Evolutionary conservation across 2,113 vertebrate species (phyloP).

Genomic region (Pachycephala philippinensis): DNA sequence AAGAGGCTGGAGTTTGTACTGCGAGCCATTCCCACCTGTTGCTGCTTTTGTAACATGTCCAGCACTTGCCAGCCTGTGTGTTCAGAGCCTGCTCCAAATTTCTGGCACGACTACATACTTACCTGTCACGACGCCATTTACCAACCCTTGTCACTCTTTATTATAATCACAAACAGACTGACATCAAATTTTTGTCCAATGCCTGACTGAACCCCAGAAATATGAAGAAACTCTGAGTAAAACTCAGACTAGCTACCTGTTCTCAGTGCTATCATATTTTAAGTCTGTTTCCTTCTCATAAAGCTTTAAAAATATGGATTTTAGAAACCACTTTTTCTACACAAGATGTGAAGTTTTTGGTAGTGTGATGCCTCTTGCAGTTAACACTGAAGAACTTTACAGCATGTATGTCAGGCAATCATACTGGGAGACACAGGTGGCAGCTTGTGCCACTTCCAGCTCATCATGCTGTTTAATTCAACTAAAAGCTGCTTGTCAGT

Average conservation of each 20-base stretch:
- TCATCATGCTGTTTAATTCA: neutral
- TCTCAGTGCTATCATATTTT: neutral
- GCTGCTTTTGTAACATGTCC: neutral
- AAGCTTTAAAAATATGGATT: neutral
- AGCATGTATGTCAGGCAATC: neutral
- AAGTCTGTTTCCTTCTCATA: neutral
- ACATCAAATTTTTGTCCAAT: neutral
- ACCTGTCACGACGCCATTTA: rapidly evolving
- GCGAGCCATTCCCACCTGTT: neutral
- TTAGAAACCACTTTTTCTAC: neutral
- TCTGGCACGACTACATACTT: neutral
- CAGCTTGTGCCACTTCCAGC: neutral
- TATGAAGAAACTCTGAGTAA: neutral
- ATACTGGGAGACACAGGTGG: neutral
- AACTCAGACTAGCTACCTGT: neutral
- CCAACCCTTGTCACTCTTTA: neutral
- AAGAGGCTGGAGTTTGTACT: neutral
- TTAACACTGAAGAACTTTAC: neutral
- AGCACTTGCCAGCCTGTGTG: neutral
- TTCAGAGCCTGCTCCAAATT: neutral
- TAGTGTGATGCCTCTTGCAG: neutral
- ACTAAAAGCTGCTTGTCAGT: neutral
- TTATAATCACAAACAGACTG: neutral
- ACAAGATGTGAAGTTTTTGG: neutral
- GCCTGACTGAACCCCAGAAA: neutral